Evolutionary conservation across 2,113 vertebrate genomes (phyloP).

Genomic region (Anser brachyrhynchus): DNA sequence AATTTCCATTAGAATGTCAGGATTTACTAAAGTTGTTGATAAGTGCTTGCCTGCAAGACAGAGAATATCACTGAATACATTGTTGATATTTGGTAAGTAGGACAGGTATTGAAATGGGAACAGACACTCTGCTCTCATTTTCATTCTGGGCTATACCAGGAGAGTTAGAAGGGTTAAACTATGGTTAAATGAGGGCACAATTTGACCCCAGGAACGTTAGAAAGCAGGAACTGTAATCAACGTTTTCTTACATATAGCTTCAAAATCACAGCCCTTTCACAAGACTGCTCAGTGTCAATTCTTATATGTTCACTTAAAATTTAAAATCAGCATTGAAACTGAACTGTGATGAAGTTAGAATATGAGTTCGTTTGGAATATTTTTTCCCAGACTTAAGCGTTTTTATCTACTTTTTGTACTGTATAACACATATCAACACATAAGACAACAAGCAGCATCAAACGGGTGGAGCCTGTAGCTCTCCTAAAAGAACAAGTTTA

Average conservation of each 20-base stretch:
- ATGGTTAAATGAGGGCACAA: constrained; percentile 22
- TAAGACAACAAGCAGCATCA: not conserved
- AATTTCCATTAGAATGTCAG: not conserved
- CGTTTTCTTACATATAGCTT: not conserved
- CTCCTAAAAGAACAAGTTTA: not conserved
- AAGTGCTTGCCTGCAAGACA: not conserved
- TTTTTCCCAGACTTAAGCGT: not conserved
- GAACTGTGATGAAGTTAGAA: not conserved
- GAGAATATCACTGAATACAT: not conserved
- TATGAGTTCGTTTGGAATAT: not conserved
- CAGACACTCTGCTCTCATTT: constrained; percentile 30
- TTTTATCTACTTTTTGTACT: not conserved
- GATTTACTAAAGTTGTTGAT: not conserved
- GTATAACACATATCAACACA: rapidly evolving
- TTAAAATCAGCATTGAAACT: not conserved
- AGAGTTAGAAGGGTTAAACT: constrained; percentile 5
- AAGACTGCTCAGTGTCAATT: not conserved
- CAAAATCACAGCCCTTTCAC: not conserved
- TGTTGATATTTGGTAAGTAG: constrained; percentile 1
- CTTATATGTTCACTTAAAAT: not conserved
- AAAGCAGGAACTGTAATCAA: constrained; percentile 55
- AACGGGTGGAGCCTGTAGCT: not conserved
- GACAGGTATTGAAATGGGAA: constrained; percentile 5
- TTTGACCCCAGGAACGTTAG: not conserved
- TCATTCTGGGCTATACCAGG: not conserved